Percentiles rank a stretch among this genome's conserved stretches.
phyloP scores from a whole-genome alignment of 2,113 vertebrate genomes.

The Paradoxurus hermaphroditus region DNA sequence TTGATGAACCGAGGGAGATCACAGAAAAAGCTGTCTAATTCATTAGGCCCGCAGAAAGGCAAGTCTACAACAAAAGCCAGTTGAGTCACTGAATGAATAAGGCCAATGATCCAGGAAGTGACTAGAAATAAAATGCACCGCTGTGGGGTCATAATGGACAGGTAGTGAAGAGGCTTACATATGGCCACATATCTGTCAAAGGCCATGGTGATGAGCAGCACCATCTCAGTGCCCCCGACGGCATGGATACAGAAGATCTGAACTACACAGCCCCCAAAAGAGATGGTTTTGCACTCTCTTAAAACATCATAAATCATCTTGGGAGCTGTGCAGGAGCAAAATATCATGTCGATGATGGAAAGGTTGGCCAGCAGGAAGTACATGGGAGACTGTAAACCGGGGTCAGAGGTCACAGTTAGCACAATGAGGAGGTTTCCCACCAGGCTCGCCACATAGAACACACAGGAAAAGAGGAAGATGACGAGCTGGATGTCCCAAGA shows the following conservation, averaged over 20 bases:
- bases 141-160: slow-evolving; percentile 19
- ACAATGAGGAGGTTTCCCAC: slow-evolving; percentile 51
- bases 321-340: no score
- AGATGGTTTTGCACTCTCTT: slow-evolving; percentile 38
- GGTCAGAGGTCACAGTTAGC: slow-evolving; percentile 6
- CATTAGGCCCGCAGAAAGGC: no score
- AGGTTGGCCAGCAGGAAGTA: no score
- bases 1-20: no score
- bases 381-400: not conserved
- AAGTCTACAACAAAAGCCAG: no score
- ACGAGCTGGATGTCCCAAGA: no score
- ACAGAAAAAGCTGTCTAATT: no score
- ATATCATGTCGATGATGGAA: no score
- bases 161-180: slow-evolving; percentile 51
- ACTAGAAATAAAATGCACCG: slow-evolving; percentile 42
- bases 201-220: slow-evolving; percentile 50
- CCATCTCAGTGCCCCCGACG: slow-evolving; percentile 38
- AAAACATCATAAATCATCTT: slow-evolving; percentile 62
- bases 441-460: slow-evolving; percentile 32
- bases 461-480: slow-evolving; percentile 37
- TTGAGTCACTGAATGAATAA: no score
- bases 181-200: slow-evolving; percentile 53
- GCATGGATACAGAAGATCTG: slow-evolving; percentile 57
- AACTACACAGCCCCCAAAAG: slow-evolving; percentile 37
- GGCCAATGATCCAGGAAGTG: slow-evolving; percentile 51